phyloP scores from a whole-genome alignment of 2,113 vertebrate species.

The Alethe castanea region DNA sequence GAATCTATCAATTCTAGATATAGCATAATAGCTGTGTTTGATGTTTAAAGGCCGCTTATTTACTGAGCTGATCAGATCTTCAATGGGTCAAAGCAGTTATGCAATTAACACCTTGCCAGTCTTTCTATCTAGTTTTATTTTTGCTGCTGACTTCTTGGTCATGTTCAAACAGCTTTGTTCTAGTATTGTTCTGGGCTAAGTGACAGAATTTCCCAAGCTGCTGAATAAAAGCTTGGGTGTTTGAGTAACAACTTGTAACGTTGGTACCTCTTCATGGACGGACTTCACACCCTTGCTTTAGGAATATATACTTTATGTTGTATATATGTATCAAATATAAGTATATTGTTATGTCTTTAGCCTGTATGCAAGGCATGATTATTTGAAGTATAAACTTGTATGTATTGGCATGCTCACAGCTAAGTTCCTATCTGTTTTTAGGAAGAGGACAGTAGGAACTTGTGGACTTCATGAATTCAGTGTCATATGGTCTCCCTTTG shows the following conservation, averaged over 20 bases:
- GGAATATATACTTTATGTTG: background rate
- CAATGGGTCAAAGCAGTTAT: background rate
- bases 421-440: background rate
- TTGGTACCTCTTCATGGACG: background rate
- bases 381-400: background rate
- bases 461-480: background rate
- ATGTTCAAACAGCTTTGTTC: background rate
- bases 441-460: background rate
- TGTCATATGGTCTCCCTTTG: background rate
- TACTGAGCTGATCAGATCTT: background rate
- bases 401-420: background rate
- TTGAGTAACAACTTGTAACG: background rate
- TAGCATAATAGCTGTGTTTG: rapidly evolving
- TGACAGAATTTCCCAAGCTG: background rate
- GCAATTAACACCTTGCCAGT: background rate
- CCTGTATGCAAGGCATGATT: background rate
- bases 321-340: background rate
- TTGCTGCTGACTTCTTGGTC: background rate
- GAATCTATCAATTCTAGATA: background rate
- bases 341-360: background rate
- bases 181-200: background rate
- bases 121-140: background rate
- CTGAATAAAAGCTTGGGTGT: background rate
- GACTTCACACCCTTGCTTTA: background rate
- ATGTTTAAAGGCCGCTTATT: background rate